These are phyloP conservation scores for Timema podura DNA, from an alignment of 2,888 invertebrate genomes.

Conservation along the genomic window DNA sequence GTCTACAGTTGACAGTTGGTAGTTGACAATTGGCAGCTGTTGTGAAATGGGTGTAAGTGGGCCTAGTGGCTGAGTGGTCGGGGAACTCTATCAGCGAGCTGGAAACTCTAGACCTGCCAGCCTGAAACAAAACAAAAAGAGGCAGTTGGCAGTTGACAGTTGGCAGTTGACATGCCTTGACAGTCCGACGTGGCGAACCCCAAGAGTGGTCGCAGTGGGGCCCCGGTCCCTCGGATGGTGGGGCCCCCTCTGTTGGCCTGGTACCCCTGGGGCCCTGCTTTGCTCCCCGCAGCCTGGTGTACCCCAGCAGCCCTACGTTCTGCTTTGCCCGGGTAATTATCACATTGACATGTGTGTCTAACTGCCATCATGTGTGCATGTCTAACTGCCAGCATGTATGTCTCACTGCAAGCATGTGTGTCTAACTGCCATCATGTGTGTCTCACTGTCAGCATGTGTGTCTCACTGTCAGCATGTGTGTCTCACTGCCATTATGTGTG, in stretches of 20 bases:
- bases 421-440: not conserved
- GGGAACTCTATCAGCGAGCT: too few species aligned
- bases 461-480: too few species aligned
- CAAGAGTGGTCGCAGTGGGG: not conserved
- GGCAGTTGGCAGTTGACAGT: too few species aligned
- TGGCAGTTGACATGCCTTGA: too few species aligned
- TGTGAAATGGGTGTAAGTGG: too few species aligned
- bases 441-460: not conserved
- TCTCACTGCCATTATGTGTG: not conserved
- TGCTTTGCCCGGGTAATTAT: conserved; percentile 69
- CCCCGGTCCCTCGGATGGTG: conserved; percentile 16
- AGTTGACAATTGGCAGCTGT: too few species aligned
- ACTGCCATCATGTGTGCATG: not conserved
- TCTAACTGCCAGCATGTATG: not conserved
- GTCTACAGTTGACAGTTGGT: too few species aligned
- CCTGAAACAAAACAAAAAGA: too few species aligned
- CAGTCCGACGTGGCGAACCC: too few species aligned
- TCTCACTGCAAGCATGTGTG: too few species aligned
- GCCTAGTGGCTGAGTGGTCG: too few species aligned
- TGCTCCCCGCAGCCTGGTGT: conserved; percentile 55
- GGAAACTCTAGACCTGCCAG: too few species aligned
- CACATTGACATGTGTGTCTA: not conserved
- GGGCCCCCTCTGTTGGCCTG: conserved; percentile 59
- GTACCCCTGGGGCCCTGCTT: conserved; percentile 38
- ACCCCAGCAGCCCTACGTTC: conserved; percentile 59